Base-by-base conservation (phyloP, 1,140 invertebrate species). In the Hypsibius dujardini region DNA sequence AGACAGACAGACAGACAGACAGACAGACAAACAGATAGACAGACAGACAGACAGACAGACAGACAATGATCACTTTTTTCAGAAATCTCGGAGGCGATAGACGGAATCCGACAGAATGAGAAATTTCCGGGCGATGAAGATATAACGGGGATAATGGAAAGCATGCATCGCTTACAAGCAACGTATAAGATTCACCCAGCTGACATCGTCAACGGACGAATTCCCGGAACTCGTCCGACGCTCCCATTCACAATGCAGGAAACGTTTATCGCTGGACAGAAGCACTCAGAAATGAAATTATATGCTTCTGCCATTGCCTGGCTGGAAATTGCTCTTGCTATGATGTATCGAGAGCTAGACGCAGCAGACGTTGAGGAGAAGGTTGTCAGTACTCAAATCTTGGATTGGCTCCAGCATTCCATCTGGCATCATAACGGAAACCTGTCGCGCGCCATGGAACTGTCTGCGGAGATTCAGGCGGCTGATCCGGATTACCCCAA, bases 361-460 rank as follows among this genome's bases (percentile, higher is more conserved):
- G 50, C 7, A 56, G 50, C 50, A n/a, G 50, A 56, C 7, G 50
- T 7, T 56, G 50, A 56, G 50, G n/a, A 56, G n/a, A 56, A 7
- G 7, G 50, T n/a, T 7, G 50, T 7, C n/a, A 7, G 7, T 7
- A n/a, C 50, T 7, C 7, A 56, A n/a, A 56, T 56, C 50, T n/a
- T 56, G n/a, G 50, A 56, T 56, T 56, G 50, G 50, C 50, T 56
- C 7, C 50, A 56, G 50, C 50, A 56, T 56, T 56, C 50, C 50
- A 56, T 56, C 7, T 56, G n/a, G 7, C 50, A 56, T 56, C 7
- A 56, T 56, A 56, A 7, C 50, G 50, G 50, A 7, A 56, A 56
- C 50, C 7, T n/a, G n/a, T 7, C n/a, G 50, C 50, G 50, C n/a
- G 50, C 50, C 7, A 7, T 56, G 50, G 50, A 56, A n/a, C n/a